Evolutionary conservation across 2,888 invertebrate genomes (phyloP).

Genomic region (Bombylius discolor): DNA sequence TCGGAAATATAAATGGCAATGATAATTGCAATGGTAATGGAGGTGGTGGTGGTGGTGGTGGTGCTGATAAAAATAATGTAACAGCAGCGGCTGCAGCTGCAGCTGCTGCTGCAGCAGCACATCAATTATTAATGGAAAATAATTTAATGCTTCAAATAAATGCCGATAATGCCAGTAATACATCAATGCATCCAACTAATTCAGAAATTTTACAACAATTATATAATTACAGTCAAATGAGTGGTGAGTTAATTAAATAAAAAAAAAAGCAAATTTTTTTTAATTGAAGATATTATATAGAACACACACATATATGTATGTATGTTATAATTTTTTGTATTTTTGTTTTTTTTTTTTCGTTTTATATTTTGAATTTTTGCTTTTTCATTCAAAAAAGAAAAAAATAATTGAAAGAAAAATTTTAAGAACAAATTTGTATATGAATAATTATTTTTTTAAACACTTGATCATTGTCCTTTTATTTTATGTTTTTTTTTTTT

Average conservation of each 20-base stretch:
- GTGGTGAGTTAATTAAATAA: constrained; percentile 28
- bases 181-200: constrained; percentile 10
- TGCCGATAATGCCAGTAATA: constrained; percentile 11
- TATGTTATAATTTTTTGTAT: too few relatives aligned
- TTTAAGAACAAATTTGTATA: too few relatives aligned
- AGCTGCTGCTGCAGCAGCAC: constrained; percentile 9
- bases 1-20: too few relatives aligned
- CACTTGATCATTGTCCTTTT: too few relatives aligned
- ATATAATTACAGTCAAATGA: constrained; percentile 32
- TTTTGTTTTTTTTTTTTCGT: too few relatives aligned
- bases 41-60: not conserved
- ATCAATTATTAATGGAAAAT: constrained; percentile 17
- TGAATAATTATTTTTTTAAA: too few relatives aligned
- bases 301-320: too few relatives aligned
- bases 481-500: too few relatives aligned
- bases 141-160: constrained; percentile 21
- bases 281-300: too few relatives aligned
- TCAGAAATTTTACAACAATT: constrained; percentile 29
- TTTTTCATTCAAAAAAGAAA: too few relatives aligned
- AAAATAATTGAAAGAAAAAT: too few relatives aligned
- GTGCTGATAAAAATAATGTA: not conserved
- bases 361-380: too few relatives aligned
- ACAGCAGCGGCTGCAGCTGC: not conserved
- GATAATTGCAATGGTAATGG: not conserved
- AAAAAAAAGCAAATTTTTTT: not conserved